Evolutionary conservation across 92 coral and sea anemone species (phyloP).

Genomic region (Umimayanthus chanpuru): DNA sequence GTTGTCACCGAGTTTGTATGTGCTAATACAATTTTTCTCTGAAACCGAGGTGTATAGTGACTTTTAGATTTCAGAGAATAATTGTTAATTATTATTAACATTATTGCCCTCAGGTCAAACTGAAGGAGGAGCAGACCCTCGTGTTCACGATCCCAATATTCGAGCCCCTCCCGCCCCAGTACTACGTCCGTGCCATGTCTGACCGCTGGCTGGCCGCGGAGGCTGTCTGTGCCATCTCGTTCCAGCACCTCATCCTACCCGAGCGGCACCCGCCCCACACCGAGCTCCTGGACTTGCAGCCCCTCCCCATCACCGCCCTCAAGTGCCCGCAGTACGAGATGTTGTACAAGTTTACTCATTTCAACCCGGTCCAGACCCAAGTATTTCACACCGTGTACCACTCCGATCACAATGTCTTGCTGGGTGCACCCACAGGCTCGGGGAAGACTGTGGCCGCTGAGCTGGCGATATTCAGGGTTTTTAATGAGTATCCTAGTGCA

Average conservation of each 20-base stretch:
- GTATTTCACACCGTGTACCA: constrained; percentile 93
- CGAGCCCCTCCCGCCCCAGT: constrained; percentile 98
- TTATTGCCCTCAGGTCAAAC: constrained; percentile 60
- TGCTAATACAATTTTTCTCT: no score
- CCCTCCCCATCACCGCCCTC: constrained; percentile 90
- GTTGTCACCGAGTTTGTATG: no score
- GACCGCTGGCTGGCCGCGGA: constrained; percentile 99
- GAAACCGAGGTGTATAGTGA: no score
- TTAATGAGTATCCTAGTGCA: constrained; percentile 83
- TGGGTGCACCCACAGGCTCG: constrained; percentile 99
- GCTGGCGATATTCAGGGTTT: constrained; percentile 93
- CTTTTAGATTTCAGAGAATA: no score
- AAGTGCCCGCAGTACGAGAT: constrained; percentile 72
- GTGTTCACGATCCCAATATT: constrained; percentile 96
- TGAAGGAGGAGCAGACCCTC: constrained; percentile 79
- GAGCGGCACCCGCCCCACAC: constrained; percentile 98
- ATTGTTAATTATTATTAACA: not conserved
- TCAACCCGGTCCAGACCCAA: constrained; percentile 99
- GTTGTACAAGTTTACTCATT: constrained; percentile 93
- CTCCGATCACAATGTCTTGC: constrained; percentile 92
- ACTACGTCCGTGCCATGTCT: constrained; percentile 88
- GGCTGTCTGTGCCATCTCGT: constrained; percentile 93
- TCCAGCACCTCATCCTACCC: constrained; percentile 96
- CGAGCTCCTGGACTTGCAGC: constrained; percentile 94
- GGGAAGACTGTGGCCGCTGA: constrained; percentile 98